Base-by-base conservation (phyloP, 1,140 invertebrate species). In the Portunus trituberculatus region DNA sequence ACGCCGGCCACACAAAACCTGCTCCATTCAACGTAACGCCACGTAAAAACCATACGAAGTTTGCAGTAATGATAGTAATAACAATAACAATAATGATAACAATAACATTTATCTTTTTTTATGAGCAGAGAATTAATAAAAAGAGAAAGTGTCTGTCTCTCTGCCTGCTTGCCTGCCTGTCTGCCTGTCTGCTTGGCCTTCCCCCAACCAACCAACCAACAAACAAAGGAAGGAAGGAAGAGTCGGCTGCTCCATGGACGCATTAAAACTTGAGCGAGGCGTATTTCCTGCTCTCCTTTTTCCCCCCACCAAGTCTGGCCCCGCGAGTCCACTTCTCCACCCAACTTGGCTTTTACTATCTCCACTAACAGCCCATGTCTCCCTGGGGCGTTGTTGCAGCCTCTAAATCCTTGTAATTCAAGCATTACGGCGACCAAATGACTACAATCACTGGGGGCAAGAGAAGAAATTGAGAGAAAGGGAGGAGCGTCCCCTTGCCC, bases 341-440 rank as follows among this genome's bases (percentile, higher is more conserved):
- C 93, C 87, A 94, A 94, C 93, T 94, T 94, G 88, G 86, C 84
- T 94, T 94, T 94, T 94, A 94, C 93, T 83, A 94, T 94, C 93
- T 94, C 87, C 88, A 95, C 94, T 91, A 95, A 95, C 94, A 95
- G 94, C 94, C 94, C 91, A 95, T 87, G 89, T 87, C 76, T 92
- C 94, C 94, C 94, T 32, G 46, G 67, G 94, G 94, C 48, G 90
- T 31, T 92, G 89, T 95, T 87, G 86, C 89, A 12, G 89, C 29
- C 94, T 92, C 94, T 95, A 95, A 95, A 95, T 92, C 94, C 89
- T 95, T 86, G 94, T 95, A 95, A 95, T 95, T 95, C 94, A 95
- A 95, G 94, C 94, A 92, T 95, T 95, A 95, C 94, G 45, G 28
- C 32, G 76, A 86, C 94, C 94, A 95, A 95, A 95, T 95, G 94